These are phyloP conservation scores for Chloromyia formosa DNA, from an alignment of 2,888 invertebrate genomes.

Conservation along the genomic window DNA sequence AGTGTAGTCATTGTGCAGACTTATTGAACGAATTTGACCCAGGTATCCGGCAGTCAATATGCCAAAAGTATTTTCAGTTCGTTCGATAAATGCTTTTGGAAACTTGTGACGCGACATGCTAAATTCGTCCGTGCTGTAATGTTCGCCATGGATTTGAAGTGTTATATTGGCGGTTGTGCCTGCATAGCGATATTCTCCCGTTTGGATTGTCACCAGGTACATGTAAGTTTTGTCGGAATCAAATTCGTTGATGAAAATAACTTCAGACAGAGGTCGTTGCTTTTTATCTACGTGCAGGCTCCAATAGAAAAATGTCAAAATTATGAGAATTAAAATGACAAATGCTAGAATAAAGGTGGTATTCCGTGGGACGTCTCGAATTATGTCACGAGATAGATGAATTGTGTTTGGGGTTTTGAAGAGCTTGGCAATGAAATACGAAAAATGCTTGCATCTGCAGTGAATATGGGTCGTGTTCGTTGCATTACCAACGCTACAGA, in stretches of 20 bases:
- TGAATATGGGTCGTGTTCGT: constrained; percentile 45
- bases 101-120: not conserved
- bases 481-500: constrained; percentile 27
- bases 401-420: constrained; percentile 40
- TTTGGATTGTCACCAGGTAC: constrained; percentile 52
- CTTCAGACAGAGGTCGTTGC: not conserved
- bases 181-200: constrained; percentile 53
- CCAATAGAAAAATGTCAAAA: constrained; percentile 35
- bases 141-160: constrained; percentile 50
- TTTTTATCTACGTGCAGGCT: constrained; percentile 34
- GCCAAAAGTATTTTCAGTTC: constrained; percentile 41
- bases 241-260: not conserved
- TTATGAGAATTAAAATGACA: constrained; percentile 8
- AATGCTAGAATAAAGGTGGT: not conserved
- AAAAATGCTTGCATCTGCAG: constrained; percentile 46
- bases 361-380: not conserved
- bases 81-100: constrained; percentile 17
- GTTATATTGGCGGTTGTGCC: constrained; percentile 53
- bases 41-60: constrained; percentile 41
- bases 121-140: not conserved
- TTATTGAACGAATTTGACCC: constrained; percentile 45
- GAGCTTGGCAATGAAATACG: constrained; percentile 24
- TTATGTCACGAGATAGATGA: constrained; percentile 29
- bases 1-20: constrained; percentile 51
- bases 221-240: constrained; percentile 32